These are phyloP conservation scores for Parelbella ahira DNA, from an alignment of 2,888 invertebrate genomes.

Conservation along the genomic window DNA sequence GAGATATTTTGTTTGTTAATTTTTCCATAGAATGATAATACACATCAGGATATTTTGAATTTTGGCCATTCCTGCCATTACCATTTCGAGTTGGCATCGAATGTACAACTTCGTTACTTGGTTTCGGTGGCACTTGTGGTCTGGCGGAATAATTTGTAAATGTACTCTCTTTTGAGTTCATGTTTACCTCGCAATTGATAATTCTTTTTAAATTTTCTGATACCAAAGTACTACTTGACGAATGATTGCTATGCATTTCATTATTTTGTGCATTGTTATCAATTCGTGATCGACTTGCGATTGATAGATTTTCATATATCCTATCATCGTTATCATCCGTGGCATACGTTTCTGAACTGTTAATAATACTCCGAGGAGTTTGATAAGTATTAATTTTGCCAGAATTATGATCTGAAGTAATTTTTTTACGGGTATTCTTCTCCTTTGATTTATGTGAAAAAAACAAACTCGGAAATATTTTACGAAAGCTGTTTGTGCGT, in stretches of 20 bases:
- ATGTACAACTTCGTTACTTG: constrained; percentile 41
- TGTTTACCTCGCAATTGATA: constrained; percentile 24
- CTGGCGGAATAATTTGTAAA: constrained; percentile 46
- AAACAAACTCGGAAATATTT: constrained; percentile 62
- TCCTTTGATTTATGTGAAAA: constrained; percentile 58
- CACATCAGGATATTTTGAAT: constrained; percentile 53
- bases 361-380: constrained; percentile 46
- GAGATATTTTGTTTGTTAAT: constrained; percentile 50
- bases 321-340: constrained; percentile 44
- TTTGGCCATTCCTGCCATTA: constrained; percentile 28
- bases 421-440: constrained; percentile 47
- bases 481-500: constrained; percentile 60
- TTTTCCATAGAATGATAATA: constrained; percentile 72
- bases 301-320: constrained; percentile 66
- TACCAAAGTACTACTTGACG: constrained; percentile 66
- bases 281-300: constrained; percentile 34
- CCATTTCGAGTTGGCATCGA: constrained; percentile 31
- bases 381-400: constrained; percentile 56
- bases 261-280: constrained; percentile 41
- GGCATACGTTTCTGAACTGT: constrained; percentile 41
- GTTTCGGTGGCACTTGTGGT: constrained; percentile 45
- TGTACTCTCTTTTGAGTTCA: constrained; percentile 34
- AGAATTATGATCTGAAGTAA: constrained; percentile 29
- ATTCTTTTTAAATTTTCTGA: constrained; percentile 52
- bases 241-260: constrained; percentile 51